phyloP scores from a whole-genome alignment of 2,113 vertebrate species.

The Odobenus rosmarus region DNA sequence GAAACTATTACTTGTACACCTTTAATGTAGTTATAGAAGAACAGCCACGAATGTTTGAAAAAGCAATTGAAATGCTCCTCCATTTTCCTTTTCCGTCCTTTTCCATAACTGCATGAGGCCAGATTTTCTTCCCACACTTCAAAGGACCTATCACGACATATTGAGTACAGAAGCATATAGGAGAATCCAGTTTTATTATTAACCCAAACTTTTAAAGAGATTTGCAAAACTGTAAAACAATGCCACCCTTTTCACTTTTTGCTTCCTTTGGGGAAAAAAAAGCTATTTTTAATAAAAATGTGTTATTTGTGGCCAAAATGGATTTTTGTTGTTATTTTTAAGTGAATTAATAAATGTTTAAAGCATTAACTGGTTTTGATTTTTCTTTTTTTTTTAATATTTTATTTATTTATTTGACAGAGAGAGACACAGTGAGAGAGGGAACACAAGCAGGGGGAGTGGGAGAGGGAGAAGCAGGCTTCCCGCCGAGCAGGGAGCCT shows the following conservation, averaged over 20 bases:
- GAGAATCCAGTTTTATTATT: neutral
- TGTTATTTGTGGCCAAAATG: neutral
- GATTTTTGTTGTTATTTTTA: neutral
- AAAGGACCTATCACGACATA: fast-evolving
- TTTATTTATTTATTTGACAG: too few species aligned
- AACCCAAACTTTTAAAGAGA: neutral
- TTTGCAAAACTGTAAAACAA: neutral
- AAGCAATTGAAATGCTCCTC: fast-evolving
- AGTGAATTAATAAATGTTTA: neutral
- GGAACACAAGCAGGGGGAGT: too few species aligned
- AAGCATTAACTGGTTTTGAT: neutral
- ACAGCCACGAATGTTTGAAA: neutral
- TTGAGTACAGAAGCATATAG: neutral
- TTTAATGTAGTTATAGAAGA: neutral
- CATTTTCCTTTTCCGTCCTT: neutral
- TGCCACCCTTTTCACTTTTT: neutral
- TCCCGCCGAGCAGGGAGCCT: too few species aligned
- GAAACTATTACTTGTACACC: too few species aligned
- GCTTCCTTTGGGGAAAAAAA: neutral
- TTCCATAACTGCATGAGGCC: too few species aligned
- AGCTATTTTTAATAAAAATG: neutral
- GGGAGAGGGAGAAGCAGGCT: too few species aligned
- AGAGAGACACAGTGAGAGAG: too few species aligned
- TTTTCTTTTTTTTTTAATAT: neutral
- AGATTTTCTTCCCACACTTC: neutral